These are phyloP conservation scores for Caenorhabditis doughertyi DNA, from an alignment of 2,888 invertebrate species.

Conservation along the genomic window DNA sequence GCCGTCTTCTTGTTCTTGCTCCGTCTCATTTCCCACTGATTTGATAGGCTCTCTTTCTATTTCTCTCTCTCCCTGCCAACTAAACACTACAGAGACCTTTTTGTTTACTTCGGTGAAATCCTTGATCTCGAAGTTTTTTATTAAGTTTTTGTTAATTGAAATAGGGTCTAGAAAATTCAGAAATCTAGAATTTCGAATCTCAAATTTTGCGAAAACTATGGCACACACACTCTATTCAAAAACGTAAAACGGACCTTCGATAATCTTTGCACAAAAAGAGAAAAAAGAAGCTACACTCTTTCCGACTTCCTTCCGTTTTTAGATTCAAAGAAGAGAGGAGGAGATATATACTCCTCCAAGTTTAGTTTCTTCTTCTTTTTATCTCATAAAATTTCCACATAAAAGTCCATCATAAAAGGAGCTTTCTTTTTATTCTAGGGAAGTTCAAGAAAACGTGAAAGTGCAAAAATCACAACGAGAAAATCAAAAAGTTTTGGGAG, in stretches of 20 bases:
- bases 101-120: slow-evolving; percentile 1
- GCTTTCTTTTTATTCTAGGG: no score
- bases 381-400: not conserved
- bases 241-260: not conserved
- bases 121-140: not conserved
- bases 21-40: no score
- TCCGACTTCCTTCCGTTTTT: slow-evolving; percentile 23
- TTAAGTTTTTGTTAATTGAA: no score
- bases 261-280: not conserved
- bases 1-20: no score
- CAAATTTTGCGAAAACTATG: no score
- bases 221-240: not conserved
- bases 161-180: no score
- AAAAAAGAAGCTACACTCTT: slow-evolving; percentile 18
- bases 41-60: no score
- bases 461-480: not conserved
- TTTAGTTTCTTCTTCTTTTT: slow-evolving; percentile 3
- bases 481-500: not conserved
- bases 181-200: no score
- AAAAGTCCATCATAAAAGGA: no score
- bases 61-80: not conserved
- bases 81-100: slow-evolving; percentile 4
- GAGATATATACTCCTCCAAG: not conserved
- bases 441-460: not conserved
- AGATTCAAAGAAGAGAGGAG: not conserved